These are phyloP conservation scores for Prenolepis imparis DNA, from an alignment of 2,888 invertebrate species.

Conservation along the genomic window DNA sequence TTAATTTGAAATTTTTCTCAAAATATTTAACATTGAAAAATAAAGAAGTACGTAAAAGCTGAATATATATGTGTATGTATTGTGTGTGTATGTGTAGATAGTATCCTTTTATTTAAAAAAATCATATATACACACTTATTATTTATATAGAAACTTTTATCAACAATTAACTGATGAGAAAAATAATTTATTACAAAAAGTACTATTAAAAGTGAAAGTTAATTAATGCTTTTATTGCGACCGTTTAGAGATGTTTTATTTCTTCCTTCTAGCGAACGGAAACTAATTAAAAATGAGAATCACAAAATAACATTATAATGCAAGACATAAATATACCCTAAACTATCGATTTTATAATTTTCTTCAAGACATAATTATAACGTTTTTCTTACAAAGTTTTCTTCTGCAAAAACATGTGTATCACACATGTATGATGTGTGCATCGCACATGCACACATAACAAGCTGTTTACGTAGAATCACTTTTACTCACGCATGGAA, in stretches of 20 bases:
- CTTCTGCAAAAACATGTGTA: not conserved
- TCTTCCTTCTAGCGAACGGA: not conserved
- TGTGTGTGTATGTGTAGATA: not conserved
- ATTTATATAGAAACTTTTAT: constrained; percentile 13
- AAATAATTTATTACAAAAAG: constrained; percentile 10
- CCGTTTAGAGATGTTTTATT: not conserved
- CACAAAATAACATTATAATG: constrained; percentile 10
- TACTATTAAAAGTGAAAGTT: constrained; percentile 20
- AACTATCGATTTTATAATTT: not conserved
- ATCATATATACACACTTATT: no score
- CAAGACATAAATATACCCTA: not conserved
- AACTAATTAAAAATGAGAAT: not conserved
- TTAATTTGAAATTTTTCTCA: not conserved
- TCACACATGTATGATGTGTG: constrained; percentile 2
- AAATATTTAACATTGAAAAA: not conserved
- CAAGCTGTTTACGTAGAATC: constrained; percentile 64
- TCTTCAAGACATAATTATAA: not conserved
- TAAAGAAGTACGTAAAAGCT: not conserved
- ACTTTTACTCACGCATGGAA: constrained; percentile 68
- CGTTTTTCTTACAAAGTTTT: not conserved
- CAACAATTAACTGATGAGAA: constrained; percentile 6
- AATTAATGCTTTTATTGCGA: constrained; percentile 19
- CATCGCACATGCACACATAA: constrained; percentile 27
- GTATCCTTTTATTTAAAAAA: no score
- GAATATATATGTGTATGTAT: not conserved